Conservation (phyloP, 2,797 vertebrate genomes). For the Arctocebus calabarensis region DNA sequence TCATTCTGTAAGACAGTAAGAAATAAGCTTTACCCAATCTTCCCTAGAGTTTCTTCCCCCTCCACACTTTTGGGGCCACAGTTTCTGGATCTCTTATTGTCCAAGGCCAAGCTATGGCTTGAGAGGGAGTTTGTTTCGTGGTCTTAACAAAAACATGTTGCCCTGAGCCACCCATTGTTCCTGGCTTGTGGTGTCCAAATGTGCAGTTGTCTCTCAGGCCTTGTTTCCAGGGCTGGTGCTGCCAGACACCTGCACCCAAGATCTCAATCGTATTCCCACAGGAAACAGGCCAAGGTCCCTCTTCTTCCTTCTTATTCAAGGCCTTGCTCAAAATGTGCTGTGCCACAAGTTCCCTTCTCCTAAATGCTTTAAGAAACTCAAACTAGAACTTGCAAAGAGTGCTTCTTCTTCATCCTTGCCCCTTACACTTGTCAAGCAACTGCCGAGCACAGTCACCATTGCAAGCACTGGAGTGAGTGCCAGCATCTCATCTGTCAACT, state of each 20-base stretch:
- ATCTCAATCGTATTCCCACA: too few species aligned
- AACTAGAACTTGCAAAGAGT: not conserved
- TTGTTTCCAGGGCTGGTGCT: not conserved
- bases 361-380: not conserved
- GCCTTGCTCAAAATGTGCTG: not conserved
- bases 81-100: not conserved
- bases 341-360: too few species aligned
- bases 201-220: not conserved
- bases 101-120: not conserved
- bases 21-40: accelerated
- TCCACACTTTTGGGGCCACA: too few species aligned
- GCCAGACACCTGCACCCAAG: not conserved
- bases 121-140: too few species aligned
- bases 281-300: not conserved
- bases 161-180: accelerated
- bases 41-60: not conserved
- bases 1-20: not conserved
- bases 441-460: accelerated
- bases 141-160: accelerated
- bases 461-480: not conserved
- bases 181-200: not conserved
- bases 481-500: too few species aligned
- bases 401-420: not conserved
- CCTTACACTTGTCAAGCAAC: accelerated
- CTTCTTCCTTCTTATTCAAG: not conserved